phyloP scores from a whole-genome alignment of 2,888 invertebrate genomes.

The Bombyx huttoni region DNA sequence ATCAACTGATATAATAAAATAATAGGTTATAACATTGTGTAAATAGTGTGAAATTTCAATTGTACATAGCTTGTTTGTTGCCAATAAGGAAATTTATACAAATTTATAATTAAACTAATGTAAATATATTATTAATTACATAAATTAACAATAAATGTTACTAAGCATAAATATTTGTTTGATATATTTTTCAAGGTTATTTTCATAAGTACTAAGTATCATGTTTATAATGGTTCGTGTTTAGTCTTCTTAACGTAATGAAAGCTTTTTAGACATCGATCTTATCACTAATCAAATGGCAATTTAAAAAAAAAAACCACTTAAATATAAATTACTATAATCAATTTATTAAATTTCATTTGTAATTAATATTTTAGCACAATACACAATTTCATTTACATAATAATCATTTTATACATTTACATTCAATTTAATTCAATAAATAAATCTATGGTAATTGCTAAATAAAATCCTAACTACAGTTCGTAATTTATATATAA shows the following conservation, averaged over 20 bases:
- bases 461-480: background rate
- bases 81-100: no score
- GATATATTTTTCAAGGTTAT: background rate
- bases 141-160: background rate
- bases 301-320: background rate
- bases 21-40: background rate
- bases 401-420: background rate
- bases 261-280: no score
- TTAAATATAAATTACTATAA: background rate
- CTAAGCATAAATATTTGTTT: conserved; percentile 1
- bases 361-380: conserved; percentile 9
- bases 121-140: background rate
- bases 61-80: no score
- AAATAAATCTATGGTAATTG: conserved; percentile 2
- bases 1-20: no score
- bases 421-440: background rate
- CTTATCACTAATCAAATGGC: background rate
- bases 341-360: conserved; percentile 4
- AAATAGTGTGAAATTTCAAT: background rate
- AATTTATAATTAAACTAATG: background rate
- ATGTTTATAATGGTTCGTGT: no score
- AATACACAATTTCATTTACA: background rate
- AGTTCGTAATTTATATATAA: no score
- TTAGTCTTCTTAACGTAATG: no score
- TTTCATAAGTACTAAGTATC: no score